Evolutionary conservation across 2,113 vertebrate species (phyloP).

Genomic region (Uropsilus gracilis): DNA sequence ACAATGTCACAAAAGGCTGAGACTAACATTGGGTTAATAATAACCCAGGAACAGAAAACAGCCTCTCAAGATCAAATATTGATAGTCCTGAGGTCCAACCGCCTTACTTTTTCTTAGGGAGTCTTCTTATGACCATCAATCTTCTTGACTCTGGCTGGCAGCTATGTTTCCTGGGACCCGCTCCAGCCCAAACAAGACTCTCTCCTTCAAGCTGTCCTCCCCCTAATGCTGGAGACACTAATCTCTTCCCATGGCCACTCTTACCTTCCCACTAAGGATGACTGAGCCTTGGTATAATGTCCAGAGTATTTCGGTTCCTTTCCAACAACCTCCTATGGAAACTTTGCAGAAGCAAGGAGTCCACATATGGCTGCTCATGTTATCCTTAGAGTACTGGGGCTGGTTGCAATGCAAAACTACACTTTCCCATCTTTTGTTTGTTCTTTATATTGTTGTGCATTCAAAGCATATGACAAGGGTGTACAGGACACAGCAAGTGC

Average conservation of each 20-base stretch:
- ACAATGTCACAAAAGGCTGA: not conserved
- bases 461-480: not conserved
- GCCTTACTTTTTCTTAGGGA: not conserved
- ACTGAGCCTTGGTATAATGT: not conserved
- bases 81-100: not conserved
- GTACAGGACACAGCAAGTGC: not conserved
- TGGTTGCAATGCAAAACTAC: not conserved
- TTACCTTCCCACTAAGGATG: accelerated
- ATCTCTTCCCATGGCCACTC: not conserved
- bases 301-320: too few relatives aligned
- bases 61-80: not conserved
- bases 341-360: not conserved
- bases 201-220: not conserved
- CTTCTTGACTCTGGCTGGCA: not conserved
- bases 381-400: not conserved
- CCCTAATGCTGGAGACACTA: too few relatives aligned
- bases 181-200: not conserved
- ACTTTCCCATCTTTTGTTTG: not conserved
- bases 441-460: not conserved
- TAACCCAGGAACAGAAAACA: not conserved
- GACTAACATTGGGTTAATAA: not conserved
- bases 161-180: accelerated
- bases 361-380: not conserved
- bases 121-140: not conserved
- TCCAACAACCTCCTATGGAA: accelerated